Evolutionary conservation across 2,797 vertebrate species (phyloP).

Genomic region (Melanotaenia maccullochi): DNA sequence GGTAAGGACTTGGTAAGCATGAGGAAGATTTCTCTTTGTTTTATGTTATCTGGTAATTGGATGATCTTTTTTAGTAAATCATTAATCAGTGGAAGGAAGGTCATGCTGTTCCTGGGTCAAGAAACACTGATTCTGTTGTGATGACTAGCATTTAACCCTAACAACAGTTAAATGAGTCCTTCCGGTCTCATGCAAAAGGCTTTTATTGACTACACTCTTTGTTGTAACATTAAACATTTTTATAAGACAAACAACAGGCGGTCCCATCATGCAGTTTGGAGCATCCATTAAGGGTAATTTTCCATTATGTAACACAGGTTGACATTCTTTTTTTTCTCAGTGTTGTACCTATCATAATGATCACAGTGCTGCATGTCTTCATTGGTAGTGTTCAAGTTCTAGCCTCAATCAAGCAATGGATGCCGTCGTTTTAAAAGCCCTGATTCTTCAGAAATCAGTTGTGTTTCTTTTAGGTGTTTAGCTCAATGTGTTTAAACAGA

Average conservation of each 20-base stretch:
- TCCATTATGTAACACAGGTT: constrained; percentile 58
- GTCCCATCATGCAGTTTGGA: constrained; percentile 51
- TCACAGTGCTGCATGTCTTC: constrained; percentile 60
- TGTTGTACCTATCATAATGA: constrained; percentile 69
- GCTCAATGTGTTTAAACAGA: constrained; percentile 4
- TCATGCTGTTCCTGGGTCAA: constrained; percentile 54
- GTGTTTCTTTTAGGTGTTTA: constrained; percentile 33
- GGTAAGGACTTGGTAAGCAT: constrained; percentile 6
- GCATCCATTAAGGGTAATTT: constrained; percentile 55
- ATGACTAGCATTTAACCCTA: constrained; percentile 32
- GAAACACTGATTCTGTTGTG: constrained; percentile 39
- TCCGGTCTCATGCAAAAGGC: constrained; percentile 22
- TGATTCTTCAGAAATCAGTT: constrained; percentile 25
- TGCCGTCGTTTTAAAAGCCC: constrained; percentile 42
- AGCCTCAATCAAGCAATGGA: constrained; percentile 26
- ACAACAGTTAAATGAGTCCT: constrained; percentile 50
- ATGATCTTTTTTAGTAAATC: no score
- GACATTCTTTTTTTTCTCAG: constrained; percentile 48
- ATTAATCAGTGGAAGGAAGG: constrained; percentile 14
- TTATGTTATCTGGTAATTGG: no score
- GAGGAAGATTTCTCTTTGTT: no score
- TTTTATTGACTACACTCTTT: constrained; percentile 24
- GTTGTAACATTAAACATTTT: constrained; percentile 44
- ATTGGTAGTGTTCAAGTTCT: constrained; percentile 49
- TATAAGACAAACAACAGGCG: constrained; percentile 33